Evolutionary conservation across 1,140 invertebrate genomes (phyloP).

Genomic region (Contarinia nasturtii): DNA sequence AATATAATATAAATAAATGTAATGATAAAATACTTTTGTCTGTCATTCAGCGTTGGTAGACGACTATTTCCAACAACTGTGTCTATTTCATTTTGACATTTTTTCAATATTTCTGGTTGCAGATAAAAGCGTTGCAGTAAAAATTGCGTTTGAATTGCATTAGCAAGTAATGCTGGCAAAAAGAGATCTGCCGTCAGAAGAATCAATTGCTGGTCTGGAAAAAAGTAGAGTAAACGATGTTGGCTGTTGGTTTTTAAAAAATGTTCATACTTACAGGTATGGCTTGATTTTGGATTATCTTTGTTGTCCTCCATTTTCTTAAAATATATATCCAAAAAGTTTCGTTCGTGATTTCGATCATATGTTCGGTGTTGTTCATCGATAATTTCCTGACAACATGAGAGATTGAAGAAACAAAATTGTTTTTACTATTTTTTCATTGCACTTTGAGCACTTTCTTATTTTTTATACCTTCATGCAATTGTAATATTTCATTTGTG

Average conservation of each 20-base stretch:
- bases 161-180: slow-evolving; percentile 30
- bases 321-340: slow-evolving; percentile 31
- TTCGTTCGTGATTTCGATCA: slow-evolving; percentile 23
- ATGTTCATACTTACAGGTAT: slow-evolving; percentile 3
- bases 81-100: slow-evolving; percentile 48
- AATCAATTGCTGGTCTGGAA: slow-evolving; percentile 36
- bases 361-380: slow-evolving; percentile 21
- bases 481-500: slow-evolving; percentile 23
- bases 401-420: too few relatives aligned
- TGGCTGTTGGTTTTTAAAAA: not conserved
- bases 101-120: slow-evolving; percentile 38
- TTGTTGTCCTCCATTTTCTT: slow-evolving; percentile 19
- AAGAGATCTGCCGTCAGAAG: slow-evolving; percentile 33
- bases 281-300: not conserved
- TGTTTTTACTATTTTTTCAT: too few relatives aligned
- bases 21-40: slow-evolving; percentile 22
- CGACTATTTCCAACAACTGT: slow-evolving; percentile 39
- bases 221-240: slow-evolving; percentile 8
- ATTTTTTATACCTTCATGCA: slow-evolving; percentile 30
- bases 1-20: too few relatives aligned
- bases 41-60: slow-evolving; percentile 38
- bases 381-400: too few relatives aligned
- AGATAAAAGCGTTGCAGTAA: slow-evolving; percentile 38
- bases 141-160: slow-evolving; percentile 26
- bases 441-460: too few relatives aligned